Conservation (phyloP, 2,113 vertebrate genomes). For the Thamnaconus septentrionalis region DNA sequence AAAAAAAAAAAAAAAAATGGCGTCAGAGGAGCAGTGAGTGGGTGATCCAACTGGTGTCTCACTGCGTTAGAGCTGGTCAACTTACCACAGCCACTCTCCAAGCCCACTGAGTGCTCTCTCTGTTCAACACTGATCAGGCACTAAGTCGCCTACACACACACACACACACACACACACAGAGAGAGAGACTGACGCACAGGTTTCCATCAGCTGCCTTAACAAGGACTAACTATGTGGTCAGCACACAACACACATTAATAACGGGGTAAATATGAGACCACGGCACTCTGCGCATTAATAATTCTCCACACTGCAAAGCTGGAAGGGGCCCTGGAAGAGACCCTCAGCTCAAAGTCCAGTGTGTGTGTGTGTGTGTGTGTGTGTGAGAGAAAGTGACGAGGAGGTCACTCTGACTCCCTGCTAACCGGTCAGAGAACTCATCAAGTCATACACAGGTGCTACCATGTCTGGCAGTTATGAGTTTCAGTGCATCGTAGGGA, state of each 20-base stretch:
- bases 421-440: no score
- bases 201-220: no score
- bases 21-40: conserved; percentile 42
- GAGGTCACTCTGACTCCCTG: background rate
- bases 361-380: conserved; percentile 15
- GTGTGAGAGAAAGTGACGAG: no score
- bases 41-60: conserved; percentile 51
- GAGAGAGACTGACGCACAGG: background rate
- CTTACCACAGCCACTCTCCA: conserved; percentile 27
- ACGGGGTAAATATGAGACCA: conserved; percentile 28
- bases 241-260: conserved; percentile 27
- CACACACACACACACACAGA: conserved; percentile 15
- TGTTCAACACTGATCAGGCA: conserved; percentile 42
- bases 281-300: conserved; percentile 35
- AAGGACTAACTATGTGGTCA: background rate
- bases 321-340: conserved; percentile 18
- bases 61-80: conserved; percentile 31
- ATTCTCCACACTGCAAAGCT: conserved; percentile 48
- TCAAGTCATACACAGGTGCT: no score
- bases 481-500: no score
- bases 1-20: conserved; percentile 26
- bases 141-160: conserved; percentile 41
- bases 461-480: no score
- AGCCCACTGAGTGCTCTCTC: conserved; percentile 41
- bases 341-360: conserved; percentile 39